phyloP scores from a whole-genome alignment of 23 tunicate genomes.

The Halocynthia roretzi region DNA sequence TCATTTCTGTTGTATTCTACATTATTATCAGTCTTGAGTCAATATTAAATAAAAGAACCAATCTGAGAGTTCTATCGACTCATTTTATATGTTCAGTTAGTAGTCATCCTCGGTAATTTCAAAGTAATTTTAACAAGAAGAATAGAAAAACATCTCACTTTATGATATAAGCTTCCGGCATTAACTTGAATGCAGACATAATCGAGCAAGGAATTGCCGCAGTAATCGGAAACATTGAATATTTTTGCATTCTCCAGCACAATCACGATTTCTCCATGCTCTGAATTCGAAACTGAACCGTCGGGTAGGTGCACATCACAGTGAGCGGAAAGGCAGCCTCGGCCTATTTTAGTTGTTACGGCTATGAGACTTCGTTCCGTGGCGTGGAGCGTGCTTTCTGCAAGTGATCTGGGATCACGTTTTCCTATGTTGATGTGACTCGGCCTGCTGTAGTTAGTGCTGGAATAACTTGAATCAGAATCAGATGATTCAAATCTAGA shows the following conservation, averaged over 20 bases:
- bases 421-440: no score
- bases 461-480: constrained; percentile 7
- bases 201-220: constrained; percentile 53
- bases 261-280: constrained; percentile 17
- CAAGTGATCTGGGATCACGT: not conserved
- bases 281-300: constrained; percentile 8
- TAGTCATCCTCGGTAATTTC: no score
- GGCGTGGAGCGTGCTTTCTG: not conserved
- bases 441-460: not conserved
- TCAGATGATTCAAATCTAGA: not conserved
- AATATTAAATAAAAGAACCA: no score
- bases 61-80: no score
- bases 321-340: constrained; percentile 5
- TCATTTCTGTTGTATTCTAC: no score
- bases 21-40: no score
- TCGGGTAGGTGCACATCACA: constrained; percentile 2
- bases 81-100: no score
- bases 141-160: not conserved
- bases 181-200: constrained; percentile 33
- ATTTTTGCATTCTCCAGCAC: constrained; percentile 30
- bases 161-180: constrained; percentile 11
- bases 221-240: constrained; percentile 33
- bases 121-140: no score
- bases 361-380: constrained; percentile 9
- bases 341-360: constrained; percentile 8